These are phyloP conservation scores for Etheostoma cragini DNA, from an alignment of 2,113 vertebrate species.

Conservation along the genomic window DNA sequence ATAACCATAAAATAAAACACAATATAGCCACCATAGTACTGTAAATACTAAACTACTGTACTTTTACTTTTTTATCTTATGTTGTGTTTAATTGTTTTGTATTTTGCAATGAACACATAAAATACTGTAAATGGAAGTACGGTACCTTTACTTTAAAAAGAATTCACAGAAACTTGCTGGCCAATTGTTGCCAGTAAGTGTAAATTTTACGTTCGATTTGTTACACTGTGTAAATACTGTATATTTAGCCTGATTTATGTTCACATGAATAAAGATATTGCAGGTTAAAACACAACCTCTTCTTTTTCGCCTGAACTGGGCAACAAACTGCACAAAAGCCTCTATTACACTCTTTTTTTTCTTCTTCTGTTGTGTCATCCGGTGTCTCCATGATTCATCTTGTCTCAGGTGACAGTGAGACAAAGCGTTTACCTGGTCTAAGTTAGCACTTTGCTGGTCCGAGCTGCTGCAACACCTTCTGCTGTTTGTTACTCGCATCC, in stretches of 20 bases:
- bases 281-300: not conserved
- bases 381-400: not conserved
- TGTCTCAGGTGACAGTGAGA: not conserved
- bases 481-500: slow-evolving; percentile 26
- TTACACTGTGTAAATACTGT: not conserved
- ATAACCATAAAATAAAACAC: no score
- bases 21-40: no score
- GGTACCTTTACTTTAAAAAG: no score
- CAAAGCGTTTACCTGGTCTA: slow-evolving; percentile 24
- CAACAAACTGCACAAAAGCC: not conserved
- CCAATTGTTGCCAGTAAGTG: no score
- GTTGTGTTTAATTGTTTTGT: no score
- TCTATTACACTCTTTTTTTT: not conserved
- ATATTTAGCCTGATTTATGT: not conserved
- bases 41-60: no score
- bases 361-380: not conserved
- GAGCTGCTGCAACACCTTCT: slow-evolving; percentile 39
- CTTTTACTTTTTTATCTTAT: no score
- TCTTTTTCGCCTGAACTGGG: not conserved
- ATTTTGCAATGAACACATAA: no score
- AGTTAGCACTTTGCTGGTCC: slow-evolving; percentile 21
- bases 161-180: no score
- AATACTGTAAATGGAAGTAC: no score
- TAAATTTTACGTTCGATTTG: no score
- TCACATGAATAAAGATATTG: not conserved